Evolutionary conservation across 2,113 vertebrate species (phyloP).

Genomic region (Varanus komodoensis): DNA sequence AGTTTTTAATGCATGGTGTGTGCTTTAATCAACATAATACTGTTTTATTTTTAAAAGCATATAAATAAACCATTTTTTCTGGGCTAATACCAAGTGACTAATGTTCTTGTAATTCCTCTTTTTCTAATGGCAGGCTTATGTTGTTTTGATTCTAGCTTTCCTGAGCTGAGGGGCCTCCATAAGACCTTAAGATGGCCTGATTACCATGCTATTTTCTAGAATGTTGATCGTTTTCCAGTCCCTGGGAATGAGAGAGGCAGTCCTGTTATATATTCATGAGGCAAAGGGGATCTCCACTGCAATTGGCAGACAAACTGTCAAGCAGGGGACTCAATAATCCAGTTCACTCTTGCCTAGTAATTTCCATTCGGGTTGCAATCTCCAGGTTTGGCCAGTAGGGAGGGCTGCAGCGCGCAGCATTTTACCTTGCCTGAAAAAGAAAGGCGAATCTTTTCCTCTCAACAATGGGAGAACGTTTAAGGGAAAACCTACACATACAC

Average conservation of each 20-base stretch:
- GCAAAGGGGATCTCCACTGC: slow-evolving; percentile 19
- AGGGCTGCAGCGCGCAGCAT: slow-evolving; percentile 79
- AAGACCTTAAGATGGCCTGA: not conserved
- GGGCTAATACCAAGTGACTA: not conserved
- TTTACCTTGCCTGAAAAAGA: slow-evolving; percentile 11
- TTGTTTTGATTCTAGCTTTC: not conserved
- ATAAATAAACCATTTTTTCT: not conserved
- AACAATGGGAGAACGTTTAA: slow-evolving; percentile 15
- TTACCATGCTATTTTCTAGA: slow-evolving; percentile 5
- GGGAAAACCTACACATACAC: accelerated
- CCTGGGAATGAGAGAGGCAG: slow-evolving; percentile 38
- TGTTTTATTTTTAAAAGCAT: not conserved
- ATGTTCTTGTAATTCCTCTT: not conserved
- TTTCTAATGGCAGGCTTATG: not conserved
- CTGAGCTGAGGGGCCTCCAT: not conserved
- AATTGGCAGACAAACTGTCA: slow-evolving; percentile 33
- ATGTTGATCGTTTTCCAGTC: not conserved
- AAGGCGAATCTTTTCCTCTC: not conserved
- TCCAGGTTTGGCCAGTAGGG: slow-evolving; percentile 74
- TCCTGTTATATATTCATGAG: slow-evolving; percentile 47
- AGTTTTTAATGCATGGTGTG: not conserved
- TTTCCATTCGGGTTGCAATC: slow-evolving; percentile 57
- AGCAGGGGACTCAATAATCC: slow-evolving; percentile 13
- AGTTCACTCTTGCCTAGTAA: slow-evolving; percentile 9
- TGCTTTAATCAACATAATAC: not conserved